Evolutionary conservation across 1,140 invertebrate species (phyloP).

Genomic region (Bombus affinis): DNA sequence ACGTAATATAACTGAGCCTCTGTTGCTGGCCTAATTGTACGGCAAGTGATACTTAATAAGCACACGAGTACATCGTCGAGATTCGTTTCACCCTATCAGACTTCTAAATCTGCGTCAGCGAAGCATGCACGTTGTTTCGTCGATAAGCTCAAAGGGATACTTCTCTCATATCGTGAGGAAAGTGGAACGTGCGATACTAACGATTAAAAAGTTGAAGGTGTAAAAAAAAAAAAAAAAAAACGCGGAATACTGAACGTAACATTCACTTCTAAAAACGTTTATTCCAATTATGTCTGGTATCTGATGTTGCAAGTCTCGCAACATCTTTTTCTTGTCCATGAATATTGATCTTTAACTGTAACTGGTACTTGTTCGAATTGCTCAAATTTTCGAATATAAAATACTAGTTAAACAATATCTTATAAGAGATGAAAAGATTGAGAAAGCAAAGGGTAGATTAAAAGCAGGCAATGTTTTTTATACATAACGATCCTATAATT

Average conservation of each 20-base stretch:
- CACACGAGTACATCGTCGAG: conserved; percentile 5
- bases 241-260: neutral
- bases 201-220: neutral
- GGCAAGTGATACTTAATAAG: conserved; percentile 12
- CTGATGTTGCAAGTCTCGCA: no score
- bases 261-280: neutral
- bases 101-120: neutral
- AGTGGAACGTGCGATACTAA: neutral
- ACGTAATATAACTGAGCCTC: neutral
- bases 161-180: neutral
- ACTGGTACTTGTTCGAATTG: no score
- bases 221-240: no score
- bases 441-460: neutral
- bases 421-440: neutral
- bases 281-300: neutral
- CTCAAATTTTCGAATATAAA: no score
- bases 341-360: no score
- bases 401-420: no score
- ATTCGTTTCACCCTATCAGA: neutral
- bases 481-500: no score
- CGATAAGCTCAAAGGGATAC: neutral
- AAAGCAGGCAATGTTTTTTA: neutral
- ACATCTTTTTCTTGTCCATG: no score
- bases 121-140: neutral
- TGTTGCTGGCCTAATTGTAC: neutral